A percentile compares a stretch with the other conserved stretches of the same genome.
Evolutionary conservation across 2,113 vertebrate species (phyloP).

Genomic region (Motacilla tschutschensis): DNA sequence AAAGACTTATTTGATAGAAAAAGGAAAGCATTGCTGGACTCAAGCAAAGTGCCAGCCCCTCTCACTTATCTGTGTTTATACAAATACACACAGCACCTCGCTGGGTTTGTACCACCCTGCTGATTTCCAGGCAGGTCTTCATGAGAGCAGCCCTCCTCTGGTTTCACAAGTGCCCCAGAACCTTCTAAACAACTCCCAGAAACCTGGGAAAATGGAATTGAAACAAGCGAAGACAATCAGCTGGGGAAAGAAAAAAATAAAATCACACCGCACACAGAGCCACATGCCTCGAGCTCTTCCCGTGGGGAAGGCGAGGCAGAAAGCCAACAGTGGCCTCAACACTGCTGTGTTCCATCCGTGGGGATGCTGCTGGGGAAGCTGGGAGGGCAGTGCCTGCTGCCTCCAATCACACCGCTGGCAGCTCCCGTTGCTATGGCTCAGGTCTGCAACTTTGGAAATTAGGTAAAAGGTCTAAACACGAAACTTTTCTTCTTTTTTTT

Average conservation of each 20-base stretch:
- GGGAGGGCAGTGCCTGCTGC: not conserved
- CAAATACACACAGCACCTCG: not conserved
- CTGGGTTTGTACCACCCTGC: not conserved
- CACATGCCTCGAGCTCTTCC: not conserved
- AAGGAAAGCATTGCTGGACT: not conserved
- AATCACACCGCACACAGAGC: not conserved
- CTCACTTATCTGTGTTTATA: not conserved
- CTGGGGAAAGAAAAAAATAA: not conserved
- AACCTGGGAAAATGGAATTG: not conserved
- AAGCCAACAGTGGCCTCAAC: accelerated
- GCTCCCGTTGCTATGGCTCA: not conserved
- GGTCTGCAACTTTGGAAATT: slow-evolving; percentile 44
- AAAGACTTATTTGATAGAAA: not conserved
- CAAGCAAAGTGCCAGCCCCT: not conserved
- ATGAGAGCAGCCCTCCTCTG: not conserved
- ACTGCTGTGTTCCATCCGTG: not conserved
- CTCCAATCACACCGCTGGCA: not conserved
- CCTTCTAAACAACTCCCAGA: not conserved
- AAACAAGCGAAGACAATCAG: not conserved
- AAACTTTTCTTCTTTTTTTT: not conserved
- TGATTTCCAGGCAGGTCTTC: not conserved
- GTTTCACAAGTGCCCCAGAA: not conserved
- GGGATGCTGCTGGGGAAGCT: not conserved
- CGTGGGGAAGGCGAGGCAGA: not conserved
- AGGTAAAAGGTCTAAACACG: slow-evolving; percentile 36